Percentiles rank a stretch among this genome's conserved stretches.
These are phyloP conservation scores for Halcyon badia DNA, from an alignment of 2,797 vertebrate species.

Conservation along the genomic window DNA sequence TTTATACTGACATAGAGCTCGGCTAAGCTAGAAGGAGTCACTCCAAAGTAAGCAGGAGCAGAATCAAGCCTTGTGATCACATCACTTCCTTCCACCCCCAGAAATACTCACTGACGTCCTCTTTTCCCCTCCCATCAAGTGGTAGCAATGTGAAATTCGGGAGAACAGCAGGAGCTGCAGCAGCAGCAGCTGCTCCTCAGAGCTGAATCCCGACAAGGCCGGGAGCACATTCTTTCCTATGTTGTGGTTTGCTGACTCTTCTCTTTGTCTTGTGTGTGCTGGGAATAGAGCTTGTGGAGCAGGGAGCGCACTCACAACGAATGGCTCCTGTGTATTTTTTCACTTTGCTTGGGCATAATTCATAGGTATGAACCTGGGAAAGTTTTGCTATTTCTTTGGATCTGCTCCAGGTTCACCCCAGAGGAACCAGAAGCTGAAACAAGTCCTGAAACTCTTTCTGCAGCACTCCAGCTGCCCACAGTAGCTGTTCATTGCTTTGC, in stretches of 20 bases:
- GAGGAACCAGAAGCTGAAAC: background rate
- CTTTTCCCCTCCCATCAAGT: constrained; percentile 12
- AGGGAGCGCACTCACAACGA: background rate
- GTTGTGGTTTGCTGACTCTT: constrained; percentile 69
- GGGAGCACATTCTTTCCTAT: constrained; percentile 56
- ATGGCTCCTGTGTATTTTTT: background rate
- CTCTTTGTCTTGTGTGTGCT: background rate
- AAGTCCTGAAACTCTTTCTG: background rate
- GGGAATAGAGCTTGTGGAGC: background rate
- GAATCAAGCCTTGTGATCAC: background rate
- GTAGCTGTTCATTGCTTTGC: background rate
- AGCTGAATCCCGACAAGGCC: background rate
- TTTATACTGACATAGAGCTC: background rate
- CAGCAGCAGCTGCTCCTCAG: background rate
- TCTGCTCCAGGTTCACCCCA: background rate
- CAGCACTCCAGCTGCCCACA: background rate
- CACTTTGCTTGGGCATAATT: background rate
- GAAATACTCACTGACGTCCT: constrained; percentile 15
- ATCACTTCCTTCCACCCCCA: constrained; percentile 61
- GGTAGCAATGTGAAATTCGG: constrained; percentile 25
- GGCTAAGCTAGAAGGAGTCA: background rate
- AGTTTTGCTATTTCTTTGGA: background rate
- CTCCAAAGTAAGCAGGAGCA: background rate
- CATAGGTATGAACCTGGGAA: background rate
- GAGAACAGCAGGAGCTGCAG: constrained; percentile 19